These are phyloP conservation scores for Ammodytes marinus DNA, from an alignment of 2,113 vertebrate species.

Conservation along the genomic window DNA sequence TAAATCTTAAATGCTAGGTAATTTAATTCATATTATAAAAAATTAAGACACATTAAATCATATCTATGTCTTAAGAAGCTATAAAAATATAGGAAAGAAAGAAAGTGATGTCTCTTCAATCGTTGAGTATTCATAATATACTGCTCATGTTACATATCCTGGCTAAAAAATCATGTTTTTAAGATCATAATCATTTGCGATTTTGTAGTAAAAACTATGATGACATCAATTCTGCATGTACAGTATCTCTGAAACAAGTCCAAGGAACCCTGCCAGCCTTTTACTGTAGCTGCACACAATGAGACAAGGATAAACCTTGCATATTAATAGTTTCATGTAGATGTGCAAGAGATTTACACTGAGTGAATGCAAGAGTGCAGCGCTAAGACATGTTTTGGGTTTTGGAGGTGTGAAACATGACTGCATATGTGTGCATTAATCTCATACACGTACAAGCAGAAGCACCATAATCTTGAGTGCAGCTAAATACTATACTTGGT, in stretches of 20 bases:
- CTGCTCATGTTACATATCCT: neutral
- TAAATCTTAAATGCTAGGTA: too few species aligned
- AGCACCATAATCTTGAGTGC: constrained; percentile 9
- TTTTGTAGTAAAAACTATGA: constrained; percentile 12
- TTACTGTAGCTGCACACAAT: neutral
- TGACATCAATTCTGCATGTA: constrained; percentile 14
- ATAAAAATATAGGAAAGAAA: neutral
- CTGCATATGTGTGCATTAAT: constrained; percentile 10
- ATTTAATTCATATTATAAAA: too few species aligned
- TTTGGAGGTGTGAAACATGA: constrained; percentile 33
- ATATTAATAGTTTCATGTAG: neutral
- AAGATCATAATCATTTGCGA: constrained; percentile 22
- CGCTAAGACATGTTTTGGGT: constrained; percentile 7
- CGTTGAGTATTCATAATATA: too few species aligned
- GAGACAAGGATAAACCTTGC: neutral
- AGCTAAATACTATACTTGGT: neutral
- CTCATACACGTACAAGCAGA: constrained; percentile 7
- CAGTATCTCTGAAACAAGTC: constrained; percentile 9
- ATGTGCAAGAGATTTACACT: constrained; percentile 13
- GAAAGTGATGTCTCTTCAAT: neutral
- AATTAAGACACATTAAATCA: neutral
- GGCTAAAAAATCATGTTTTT: constrained; percentile 1
- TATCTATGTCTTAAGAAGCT: neutral
- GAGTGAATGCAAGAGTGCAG: neutral
- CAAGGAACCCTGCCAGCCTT: neutral